phyloP scores from a whole-genome alignment of 2,888 invertebrate genomes.

The Lucinisca nassula region DNA sequence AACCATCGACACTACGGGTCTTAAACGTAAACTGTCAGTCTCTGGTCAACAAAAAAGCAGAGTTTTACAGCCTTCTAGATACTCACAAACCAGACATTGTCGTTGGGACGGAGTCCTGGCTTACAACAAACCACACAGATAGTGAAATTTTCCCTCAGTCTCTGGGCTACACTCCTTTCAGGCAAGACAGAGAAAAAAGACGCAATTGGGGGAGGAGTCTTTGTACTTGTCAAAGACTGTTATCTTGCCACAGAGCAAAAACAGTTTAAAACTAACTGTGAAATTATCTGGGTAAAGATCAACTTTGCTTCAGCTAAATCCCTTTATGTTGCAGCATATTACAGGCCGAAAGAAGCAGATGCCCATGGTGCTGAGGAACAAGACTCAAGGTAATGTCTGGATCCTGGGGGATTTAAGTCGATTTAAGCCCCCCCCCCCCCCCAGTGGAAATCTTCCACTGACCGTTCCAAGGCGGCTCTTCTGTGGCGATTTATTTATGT shows the following conservation, averaged over 20 bases:
- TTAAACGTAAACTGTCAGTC: constrained; percentile 1
- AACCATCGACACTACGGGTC: background rate
- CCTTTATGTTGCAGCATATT: too few relatives aligned
- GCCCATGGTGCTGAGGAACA: too few relatives aligned
- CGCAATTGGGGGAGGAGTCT: background rate
- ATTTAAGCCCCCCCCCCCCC: too few relatives aligned
- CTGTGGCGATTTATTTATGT: too few relatives aligned
- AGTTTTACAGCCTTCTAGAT: constrained; percentile 3
- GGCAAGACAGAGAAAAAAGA: constrained; percentile 19
- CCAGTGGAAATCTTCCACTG: too few relatives aligned
- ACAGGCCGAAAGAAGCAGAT: too few relatives aligned
- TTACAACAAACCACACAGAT: constrained; percentile 11
- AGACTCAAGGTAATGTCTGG: too few relatives aligned
- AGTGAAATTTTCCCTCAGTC: constrained; percentile 20
- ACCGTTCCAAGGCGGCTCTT: too few relatives aligned
- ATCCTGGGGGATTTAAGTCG: too few relatives aligned
- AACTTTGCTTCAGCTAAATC: too few relatives aligned
- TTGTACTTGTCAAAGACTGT: background rate
- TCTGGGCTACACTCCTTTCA: constrained; percentile 14
- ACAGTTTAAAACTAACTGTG: too few relatives aligned
- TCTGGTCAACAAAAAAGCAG: constrained; percentile 7
- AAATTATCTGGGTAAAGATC: too few relatives aligned
- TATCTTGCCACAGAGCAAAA: constrained; percentile 14
- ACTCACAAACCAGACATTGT: constrained; percentile 23
- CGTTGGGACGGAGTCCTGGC: constrained; percentile 20